Base-by-base conservation (phyloP, 2,113 vertebrate species). In the Donacobius atricapilla region DNA sequence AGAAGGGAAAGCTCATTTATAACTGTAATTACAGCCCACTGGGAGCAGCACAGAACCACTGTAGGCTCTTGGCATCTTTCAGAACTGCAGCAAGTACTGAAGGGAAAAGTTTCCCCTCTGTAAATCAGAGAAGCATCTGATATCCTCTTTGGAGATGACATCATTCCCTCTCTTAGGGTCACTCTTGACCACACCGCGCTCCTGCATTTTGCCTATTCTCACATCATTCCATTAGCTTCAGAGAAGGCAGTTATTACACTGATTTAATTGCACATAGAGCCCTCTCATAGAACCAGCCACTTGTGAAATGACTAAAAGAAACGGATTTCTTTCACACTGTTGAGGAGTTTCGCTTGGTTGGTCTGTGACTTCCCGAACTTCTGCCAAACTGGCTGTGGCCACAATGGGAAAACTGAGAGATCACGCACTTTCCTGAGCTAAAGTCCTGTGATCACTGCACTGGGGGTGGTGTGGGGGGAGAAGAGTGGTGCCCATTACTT, bases 381-480 rank as follows among this genome's bases (percentile, higher is more conserved):
- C 57, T 84, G 40, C 22, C 48, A 57, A 73, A 24, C 20, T 88
- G 54, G 31, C 60, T 42, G 9, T 9, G 30, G 50, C 5, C 42
- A 61, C 19, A 28, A 3, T 0, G 4, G 33, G 30, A 75, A 75
- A 89, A 51, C 1, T 31, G 44, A 68, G 56, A 66, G n/a, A n/a
- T 71, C 27, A 63, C 51, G 21, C n/a, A 35, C 17, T 69, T 77
- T 7, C 1, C 30, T 58, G 9, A 9, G 11, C 71, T 63, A 33
- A 33, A 64, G 3, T 40, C 25, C n/a, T 63, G 30, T 33, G 18
- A 35, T 14, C 8, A 21, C 1, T 61, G 27, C 33, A 9, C 18
- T 56, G 54, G 1, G 10, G 7, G 3, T 42, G 7, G 8, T 2
- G 0, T 5, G 44, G 3, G 9, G 2, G 3, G 2, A 7, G 30